phyloP scores from a whole-genome alignment of 2,797 vertebrate genomes.

The Leptodactylus fallax region DNA sequence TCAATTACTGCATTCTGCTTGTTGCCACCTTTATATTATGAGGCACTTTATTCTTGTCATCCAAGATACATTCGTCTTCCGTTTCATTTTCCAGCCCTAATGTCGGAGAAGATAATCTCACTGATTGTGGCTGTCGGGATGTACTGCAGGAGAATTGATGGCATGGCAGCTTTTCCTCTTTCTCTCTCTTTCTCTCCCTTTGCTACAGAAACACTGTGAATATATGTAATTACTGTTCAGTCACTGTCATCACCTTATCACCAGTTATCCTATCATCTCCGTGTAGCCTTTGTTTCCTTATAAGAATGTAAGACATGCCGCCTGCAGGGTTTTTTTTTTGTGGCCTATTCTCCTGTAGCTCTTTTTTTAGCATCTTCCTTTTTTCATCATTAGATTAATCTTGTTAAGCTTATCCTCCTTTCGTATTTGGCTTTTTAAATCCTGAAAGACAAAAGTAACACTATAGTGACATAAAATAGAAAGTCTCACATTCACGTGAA shows the following conservation, averaged over 20 bases:
- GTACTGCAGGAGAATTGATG: conserved; percentile 47
- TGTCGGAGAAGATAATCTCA: conserved; percentile 55
- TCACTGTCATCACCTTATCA: conserved; percentile 56
- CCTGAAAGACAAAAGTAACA: conserved; percentile 27
- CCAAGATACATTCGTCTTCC: conserved; percentile 19
- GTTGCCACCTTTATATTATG: conserved; percentile 46
- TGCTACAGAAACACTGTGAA: conserved; percentile 34
- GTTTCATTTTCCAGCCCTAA: conserved; percentile 47
- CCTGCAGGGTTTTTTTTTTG: conserved; percentile 34
- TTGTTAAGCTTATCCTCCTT: conserved; percentile 28
- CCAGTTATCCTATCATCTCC: conserved; percentile 58
- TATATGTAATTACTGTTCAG: conserved; percentile 59
- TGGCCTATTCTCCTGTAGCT: neutral
- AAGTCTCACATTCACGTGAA: neutral
- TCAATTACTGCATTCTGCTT: conserved; percentile 51
- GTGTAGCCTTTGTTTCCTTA: conserved; percentile 52
- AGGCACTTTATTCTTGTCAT: conserved; percentile 52
- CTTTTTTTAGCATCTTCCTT: conserved; percentile 22
- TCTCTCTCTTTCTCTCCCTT: neutral
- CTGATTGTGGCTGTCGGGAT: conserved; percentile 49
- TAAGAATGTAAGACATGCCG: conserved; percentile 32
- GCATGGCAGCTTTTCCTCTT: conserved; percentile 26
- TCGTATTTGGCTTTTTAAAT: neutral
- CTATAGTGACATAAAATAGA: neutral
- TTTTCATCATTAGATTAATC: conserved; percentile 41